Evolutionary conservation across 2,888 invertebrate species (phyloP), one percentile per base, ranked within the genome.

Genomic region (Ennomos fuscantarius): DNA sequence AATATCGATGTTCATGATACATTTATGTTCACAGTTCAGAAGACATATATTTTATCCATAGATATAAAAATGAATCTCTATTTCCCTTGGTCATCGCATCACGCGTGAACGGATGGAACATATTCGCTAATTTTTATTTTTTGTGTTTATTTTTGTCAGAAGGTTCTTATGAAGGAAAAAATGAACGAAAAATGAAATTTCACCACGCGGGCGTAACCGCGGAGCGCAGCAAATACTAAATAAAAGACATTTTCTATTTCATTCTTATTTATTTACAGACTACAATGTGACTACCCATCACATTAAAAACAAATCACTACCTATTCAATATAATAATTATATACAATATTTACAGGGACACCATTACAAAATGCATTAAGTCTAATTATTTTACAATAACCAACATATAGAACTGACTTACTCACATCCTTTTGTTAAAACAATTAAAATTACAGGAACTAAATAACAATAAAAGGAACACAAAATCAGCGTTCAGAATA

Each of bases 201-300:
- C n/a, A n/a, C n/a, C n/a, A n/a, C n/a, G n/a, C n/a, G n/a, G n/a
- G n/a, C n/a, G n/a, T 72, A 70, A 79, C 60, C 6, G 1, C n/a
- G n/a, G n/a, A n/a, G n/a, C n/a, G n/a, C n/a, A n/a, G n/a, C n/a
- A n/a, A n/a, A n/a, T n/a, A n/a, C 3, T 37, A 15, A 3, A 61
- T 59, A 73, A 72, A 82, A 79, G 72, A 69, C 35, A 44, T 55
- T 36, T 60, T 82, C 76, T 84, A 86, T 81, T 85, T 86, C 84
- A 86, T 87, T 86, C 81, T 87, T 84, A 81, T 92, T 91, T 91
- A 91, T 92, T 91, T 91, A 91, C 90, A 89, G 73, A 81, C 85
- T 88, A 88, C 84, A 80, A 86, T 84, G 86, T 85, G 89, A 85
- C 84, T 81, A 24, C 24, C 6, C 6, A 84, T 86, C 91, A 91